Evolutionary conservation across 1,140 invertebrate species (phyloP).

Genomic region (Mya arenaria): DNA sequence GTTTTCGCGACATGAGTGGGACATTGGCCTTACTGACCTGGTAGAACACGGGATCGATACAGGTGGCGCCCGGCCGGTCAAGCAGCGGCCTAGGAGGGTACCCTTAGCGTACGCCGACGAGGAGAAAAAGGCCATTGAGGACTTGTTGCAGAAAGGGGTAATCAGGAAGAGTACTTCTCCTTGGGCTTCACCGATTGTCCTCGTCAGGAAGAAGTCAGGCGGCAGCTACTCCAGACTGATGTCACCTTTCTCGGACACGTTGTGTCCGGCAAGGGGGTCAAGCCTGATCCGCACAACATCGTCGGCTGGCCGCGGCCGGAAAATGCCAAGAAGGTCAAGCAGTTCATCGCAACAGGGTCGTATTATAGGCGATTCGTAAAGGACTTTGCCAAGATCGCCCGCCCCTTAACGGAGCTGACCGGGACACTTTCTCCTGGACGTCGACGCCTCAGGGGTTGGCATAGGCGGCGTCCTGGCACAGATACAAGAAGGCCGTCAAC

Average conservation of each 20-base stretch:
- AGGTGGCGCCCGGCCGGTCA: conserved; percentile 3
- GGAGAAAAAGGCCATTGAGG: neutral
- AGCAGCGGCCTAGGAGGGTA: neutral
- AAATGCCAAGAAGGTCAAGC: conserved; percentile 31
- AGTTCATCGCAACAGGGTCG: conserved; percentile 33
- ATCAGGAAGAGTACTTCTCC: neutral
- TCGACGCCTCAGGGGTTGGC: conserved; percentile 64
- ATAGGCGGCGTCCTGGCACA: conserved; percentile 73
- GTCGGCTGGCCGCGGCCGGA: conserved; percentile 40
- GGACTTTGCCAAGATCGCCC: conserved; percentile 44
- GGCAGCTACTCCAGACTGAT: conserved; percentile 53
- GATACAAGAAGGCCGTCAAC: conserved; percentile 57
- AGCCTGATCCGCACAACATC: conserved; percentile 19
- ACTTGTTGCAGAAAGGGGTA: conserved; percentile 3
- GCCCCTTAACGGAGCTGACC: conserved; percentile 30
- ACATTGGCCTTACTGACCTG: conserved; percentile 1
- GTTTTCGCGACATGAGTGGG: conserved; percentile 23
- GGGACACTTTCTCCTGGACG: conserved; percentile 64
- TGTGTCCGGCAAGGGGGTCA: conserved; percentile 33
- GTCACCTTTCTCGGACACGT: conserved; percentile 55
- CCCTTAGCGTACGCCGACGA: neutral
- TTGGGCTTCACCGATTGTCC: conserved; percentile 15
- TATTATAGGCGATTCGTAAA: conserved; percentile 45
- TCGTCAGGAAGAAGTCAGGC: conserved; percentile 46
- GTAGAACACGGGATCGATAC: conserved; percentile 26